These are phyloP conservation scores for Nipponacmea schrenckii DNA, from an alignment of 2,888 invertebrate species.

Conservation along the genomic window DNA sequence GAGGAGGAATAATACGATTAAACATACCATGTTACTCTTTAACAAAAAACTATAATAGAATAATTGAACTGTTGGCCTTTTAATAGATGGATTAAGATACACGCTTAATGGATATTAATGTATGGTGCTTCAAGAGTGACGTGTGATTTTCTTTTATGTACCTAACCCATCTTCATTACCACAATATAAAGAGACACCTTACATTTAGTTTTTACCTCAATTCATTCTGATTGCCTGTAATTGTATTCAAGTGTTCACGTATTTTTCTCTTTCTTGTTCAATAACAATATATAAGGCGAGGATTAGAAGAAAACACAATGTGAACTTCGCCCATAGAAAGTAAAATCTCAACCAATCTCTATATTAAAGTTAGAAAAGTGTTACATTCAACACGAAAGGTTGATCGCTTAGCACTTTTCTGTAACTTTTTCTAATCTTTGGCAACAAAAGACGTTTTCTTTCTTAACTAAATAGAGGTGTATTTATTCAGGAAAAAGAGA, in stretches of 20 bases:
- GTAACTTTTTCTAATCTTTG: too few relatives aligned
- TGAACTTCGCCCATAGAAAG: background rate
- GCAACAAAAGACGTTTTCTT: too few relatives aligned
- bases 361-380: background rate
- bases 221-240: background rate
- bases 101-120: too few relatives aligned
- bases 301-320: background rate
- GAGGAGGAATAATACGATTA: too few relatives aligned
- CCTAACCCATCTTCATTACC: background rate
- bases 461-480: too few relatives aligned
- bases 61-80: too few relatives aligned
- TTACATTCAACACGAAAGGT: background rate
- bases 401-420: background rate
- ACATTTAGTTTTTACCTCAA: background rate
- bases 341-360: background rate
- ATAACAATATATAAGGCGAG: background rate
- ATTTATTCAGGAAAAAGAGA: too few relatives aligned
- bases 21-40: too few relatives aligned
- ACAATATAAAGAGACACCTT: background rate
- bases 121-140: background rate
- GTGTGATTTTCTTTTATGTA: background rate
- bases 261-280: constrained; percentile 1
- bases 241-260: constrained; percentile 8
- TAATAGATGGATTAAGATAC: too few relatives aligned
- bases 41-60: too few relatives aligned